These are phyloP conservation scores for Prinia subflava DNA, from an alignment of 2,113 vertebrate species.

Conservation along the genomic window DNA sequence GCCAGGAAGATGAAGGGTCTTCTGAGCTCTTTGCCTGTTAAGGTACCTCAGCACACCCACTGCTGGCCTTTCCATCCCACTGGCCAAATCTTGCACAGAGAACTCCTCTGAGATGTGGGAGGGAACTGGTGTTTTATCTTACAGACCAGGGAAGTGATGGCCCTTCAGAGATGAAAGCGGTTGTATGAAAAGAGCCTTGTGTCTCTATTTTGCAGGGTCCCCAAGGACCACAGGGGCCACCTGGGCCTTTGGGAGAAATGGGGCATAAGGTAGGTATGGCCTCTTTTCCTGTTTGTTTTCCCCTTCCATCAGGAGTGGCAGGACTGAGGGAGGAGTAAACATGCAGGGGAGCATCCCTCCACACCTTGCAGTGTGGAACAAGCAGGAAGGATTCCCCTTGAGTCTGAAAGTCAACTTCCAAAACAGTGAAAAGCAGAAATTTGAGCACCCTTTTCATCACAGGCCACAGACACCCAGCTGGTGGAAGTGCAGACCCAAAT, in stretches of 20 bases:
- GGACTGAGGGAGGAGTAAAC: neutral
- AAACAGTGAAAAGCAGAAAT: neutral
- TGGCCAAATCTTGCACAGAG: neutral
- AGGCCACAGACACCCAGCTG: neutral
- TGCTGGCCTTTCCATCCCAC: neutral
- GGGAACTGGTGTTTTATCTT: neutral
- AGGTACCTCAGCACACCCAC: neutral
- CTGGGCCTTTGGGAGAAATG: slow-evolving; percentile 84
- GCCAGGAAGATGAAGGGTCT: neutral
- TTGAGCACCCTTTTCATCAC: neutral
- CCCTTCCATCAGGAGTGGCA: neutral
- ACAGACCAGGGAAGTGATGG: neutral
- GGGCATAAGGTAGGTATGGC: slow-evolving; percentile 80
- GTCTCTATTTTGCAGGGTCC: slow-evolving; percentile 79
- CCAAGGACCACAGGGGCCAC: slow-evolving; percentile 80
- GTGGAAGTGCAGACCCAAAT: neutral
- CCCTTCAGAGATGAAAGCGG: neutral
- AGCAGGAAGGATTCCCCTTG: neutral
- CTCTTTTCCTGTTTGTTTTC: neutral
- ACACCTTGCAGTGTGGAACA: neutral
- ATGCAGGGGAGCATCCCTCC: neutral
- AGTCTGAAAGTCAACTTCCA: neutral
- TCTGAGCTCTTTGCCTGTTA: neutral
- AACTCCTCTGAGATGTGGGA: neutral
- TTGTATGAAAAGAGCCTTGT: neutral